Evolutionary conservation across 1,140 invertebrate species (phyloP).

Genomic region (Hyles euphorbiae): DNA sequence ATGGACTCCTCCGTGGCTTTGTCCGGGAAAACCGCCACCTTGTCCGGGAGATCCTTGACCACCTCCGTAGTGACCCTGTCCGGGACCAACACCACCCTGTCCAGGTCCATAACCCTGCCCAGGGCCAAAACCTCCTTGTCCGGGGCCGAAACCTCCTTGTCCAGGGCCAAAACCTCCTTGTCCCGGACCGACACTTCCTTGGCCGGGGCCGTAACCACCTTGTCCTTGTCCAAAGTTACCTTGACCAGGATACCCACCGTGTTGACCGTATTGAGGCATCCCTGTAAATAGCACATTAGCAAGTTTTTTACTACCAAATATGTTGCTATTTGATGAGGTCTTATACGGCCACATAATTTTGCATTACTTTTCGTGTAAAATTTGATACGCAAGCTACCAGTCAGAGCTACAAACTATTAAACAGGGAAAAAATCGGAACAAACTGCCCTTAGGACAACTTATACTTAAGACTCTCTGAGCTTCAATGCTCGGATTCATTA

Average conservation of each 20-base stretch:
- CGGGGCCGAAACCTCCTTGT: not conserved
- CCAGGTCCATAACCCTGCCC: too few species aligned
- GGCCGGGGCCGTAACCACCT: conserved; percentile 5
- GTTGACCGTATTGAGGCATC: not conserved
- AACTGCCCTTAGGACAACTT: too few species aligned
- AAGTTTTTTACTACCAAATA: not conserved
- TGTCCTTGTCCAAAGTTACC: not conserved
- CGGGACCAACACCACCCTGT: not conserved
- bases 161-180: conserved; percentile 7
- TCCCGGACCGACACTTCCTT: not conserved
- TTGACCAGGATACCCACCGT: conserved; percentile 6
- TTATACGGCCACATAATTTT: too few species aligned
- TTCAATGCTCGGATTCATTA: too few species aligned
- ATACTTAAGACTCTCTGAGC: too few species aligned
- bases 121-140: conserved; percentile 1
- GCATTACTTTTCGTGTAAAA: too few species aligned
- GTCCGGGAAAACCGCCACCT: conserved; percentile 1
- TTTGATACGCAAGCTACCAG: too few species aligned
- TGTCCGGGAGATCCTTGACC: conserved; percentile 6
- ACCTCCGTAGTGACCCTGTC: conserved; percentile 3
- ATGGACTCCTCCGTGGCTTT: not conserved
- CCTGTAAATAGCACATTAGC: not conserved
- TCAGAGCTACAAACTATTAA: too few species aligned
- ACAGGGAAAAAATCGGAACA: too few species aligned
- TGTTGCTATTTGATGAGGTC: too few species aligned